Base-by-base conservation (phyloP, 2,797 vertebrate genomes). In the Enteromius unitaeniatus region DNA sequence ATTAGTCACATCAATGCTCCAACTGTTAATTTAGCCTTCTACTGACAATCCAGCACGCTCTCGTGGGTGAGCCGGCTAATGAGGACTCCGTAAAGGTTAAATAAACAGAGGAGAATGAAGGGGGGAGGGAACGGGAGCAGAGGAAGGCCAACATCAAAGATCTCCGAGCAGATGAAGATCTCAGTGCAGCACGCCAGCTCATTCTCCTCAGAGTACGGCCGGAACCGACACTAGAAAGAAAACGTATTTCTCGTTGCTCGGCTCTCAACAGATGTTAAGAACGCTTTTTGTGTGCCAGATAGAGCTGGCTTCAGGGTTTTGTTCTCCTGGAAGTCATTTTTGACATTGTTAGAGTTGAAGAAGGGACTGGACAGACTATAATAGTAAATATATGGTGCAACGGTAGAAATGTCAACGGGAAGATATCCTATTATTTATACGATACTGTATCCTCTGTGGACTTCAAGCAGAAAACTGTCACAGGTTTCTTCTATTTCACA, bases 11-110 rank as follows among this genome's bases (percentile, higher is more conserved):
- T 94, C 93, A 91, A 93, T 93, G 92, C 88, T 84, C 92, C 91
- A 62, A 89, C 92, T 93, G 92, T 94, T 95, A 89, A 94, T 94
- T 93, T 92, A 91, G 93, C 92, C 93, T 91, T 86, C 88, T 88
- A 89, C 88, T 94, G 93, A 93, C 94, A 94, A 91, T 86, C 91
- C 91, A 91, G 90, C 90, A 86, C 87, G 88, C 90, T 90, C 88
- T 90, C 74, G 60, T 74, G 90, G 92, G 88, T 88, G 85, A 89
- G 78, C 87, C 60, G 82, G 90, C 91, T 94, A 95, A 95, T 95
- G 92, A 94, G 93, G 92, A 94, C 93, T 93, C 93, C 89, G 91
- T 93, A 94, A 94, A 94, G 94, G 93, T 95, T 94, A 94, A 92
- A 91, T 91, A 93, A 95, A 94, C 93, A 94, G 82, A 88, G 89